Base-by-base conservation (phyloP, 2,888 invertebrate genomes). In the Athalia circularis region DNA sequence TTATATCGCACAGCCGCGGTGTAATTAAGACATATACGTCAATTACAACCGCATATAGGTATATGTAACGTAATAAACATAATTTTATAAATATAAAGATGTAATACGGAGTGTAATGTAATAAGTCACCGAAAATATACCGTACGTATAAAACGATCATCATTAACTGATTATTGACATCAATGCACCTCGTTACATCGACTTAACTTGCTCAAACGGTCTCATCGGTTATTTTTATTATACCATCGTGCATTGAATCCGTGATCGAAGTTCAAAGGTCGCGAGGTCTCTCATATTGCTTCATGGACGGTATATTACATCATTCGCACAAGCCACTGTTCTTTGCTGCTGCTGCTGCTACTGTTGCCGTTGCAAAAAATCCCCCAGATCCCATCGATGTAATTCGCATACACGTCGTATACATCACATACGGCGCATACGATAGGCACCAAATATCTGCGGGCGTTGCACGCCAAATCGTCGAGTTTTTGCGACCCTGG, bases 201-300 rank as follows among this genome's bases (percentile, higher is more conserved):
- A 62, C 80, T 86, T 83, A 86, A 85, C 81, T 84, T 83, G 85
- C 84, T 85, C 82, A 84, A 85, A 86, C 80, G 83, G 80, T 84
- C 84, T 70, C 62, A 48, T 84, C 81, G 82, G 83, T 74, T 83
- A 80, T 79, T 83, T 83, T 81, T 75, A 75, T 75, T 75, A 75
- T 43, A 15, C 4, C 15, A 4, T n/a, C 62, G 62, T 77, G 82
- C 81, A 82, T 83, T 84, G 82, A 83, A 84, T 84, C 81, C 81
- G 80, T 70, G 70, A 75, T 79, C 79, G 65, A 74, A 78, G 84
- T 80, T 70, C 82, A 82, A 75, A 83, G 80, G 64, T 78, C 65
- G 47, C 15, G 65, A 52, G 52, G 77, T 70, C 70, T 70, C 74
- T 72, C 8, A 48, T 61, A 62, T 70, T 68, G 62, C 68, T 61